phyloP scores from a whole-genome alignment of 2,797 vertebrate genomes.

The Rhinella marina region DNA sequence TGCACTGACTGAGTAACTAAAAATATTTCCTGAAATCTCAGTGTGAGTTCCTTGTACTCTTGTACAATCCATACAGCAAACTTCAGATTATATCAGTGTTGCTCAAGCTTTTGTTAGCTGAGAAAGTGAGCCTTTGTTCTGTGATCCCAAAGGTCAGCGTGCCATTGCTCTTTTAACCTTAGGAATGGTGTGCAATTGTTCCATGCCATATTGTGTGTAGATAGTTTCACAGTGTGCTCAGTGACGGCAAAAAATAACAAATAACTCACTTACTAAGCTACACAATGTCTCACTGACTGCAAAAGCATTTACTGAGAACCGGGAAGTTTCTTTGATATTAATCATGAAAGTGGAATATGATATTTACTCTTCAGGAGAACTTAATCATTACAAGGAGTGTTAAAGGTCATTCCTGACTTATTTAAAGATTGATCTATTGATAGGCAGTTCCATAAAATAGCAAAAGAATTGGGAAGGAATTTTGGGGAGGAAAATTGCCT shows the following conservation, averaged over 20 bases:
- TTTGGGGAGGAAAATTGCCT: no score
- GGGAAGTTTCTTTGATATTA: not conserved
- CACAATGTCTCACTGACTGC: not conserved
- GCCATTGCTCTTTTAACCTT: slow-evolving; percentile 7
- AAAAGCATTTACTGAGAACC: not conserved
- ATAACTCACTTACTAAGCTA: not conserved
- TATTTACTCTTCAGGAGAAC: not conserved
- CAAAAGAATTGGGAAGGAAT: no score
- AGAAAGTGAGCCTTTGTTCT: slow-evolving; percentile 9
- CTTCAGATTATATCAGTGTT: not conserved
- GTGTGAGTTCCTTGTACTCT: not conserved
- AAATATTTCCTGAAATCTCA: not conserved
- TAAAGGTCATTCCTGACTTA: no score
- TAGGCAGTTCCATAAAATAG: no score
- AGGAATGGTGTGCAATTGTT: not conserved
- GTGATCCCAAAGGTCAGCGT: not conserved
- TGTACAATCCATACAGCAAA: slow-evolving; percentile 2
- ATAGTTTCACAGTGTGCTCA: not conserved
- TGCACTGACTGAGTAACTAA: not conserved
- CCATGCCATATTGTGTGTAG: not conserved
- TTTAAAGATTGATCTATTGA: no score
- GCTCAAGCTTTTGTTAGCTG: not conserved
- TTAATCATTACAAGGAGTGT: not conserved
- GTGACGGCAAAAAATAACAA: not conserved
- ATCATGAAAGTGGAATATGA: not conserved